Percentiles rank a stretch among this genome's conserved stretches.
Conservation (phyloP, 2,888 invertebrate genomes). For the Hermaeophaga mercurialis region DNA sequence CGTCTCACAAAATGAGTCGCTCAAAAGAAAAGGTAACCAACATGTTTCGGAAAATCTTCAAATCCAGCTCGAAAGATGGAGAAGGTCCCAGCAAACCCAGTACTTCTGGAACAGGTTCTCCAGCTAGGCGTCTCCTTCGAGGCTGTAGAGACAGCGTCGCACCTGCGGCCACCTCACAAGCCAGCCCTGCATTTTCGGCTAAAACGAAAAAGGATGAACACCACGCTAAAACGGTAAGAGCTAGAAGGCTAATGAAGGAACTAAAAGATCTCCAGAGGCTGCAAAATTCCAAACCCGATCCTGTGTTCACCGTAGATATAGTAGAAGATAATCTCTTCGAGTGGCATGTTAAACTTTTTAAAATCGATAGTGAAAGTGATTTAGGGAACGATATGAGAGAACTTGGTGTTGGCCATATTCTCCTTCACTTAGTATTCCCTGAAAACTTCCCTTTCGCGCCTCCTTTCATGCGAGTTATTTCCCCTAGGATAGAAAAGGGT, state of each 20-base stretch:
- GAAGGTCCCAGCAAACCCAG: constrained; percentile 60
- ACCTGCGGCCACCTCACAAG: constrained; percentile 52
- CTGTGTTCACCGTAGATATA: constrained; percentile 81
- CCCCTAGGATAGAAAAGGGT: constrained; percentile 70
- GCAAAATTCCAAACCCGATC: constrained; percentile 71
- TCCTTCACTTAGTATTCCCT: constrained; percentile 81
- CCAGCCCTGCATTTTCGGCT: constrained; percentile 51
- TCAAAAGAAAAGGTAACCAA: constrained; percentile 83
- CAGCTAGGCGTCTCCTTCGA: constrained; percentile 46
- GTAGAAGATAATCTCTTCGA: constrained; percentile 87
- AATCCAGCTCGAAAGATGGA: constrained; percentile 70
- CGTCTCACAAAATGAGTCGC: constrained; percentile 66
- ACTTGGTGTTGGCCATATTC: constrained; percentile 73
- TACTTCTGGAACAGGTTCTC: constrained; percentile 57
- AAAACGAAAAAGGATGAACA: constrained; percentile 46
- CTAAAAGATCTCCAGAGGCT: constrained; percentile 78
- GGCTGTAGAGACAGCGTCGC: constrained; percentile 55
- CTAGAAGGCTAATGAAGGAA: constrained; percentile 85
- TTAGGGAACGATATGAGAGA: constrained; percentile 82
- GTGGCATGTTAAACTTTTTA: constrained; percentile 83
- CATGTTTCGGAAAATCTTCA: constrained; percentile 78
- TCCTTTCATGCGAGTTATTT: constrained; percentile 74
- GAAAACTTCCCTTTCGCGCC: constrained; percentile 90
- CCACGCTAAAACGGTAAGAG: constrained; percentile 70
- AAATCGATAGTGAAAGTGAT: constrained; percentile 83